Evolutionary conservation across 2,888 invertebrate species (phyloP).

Genomic region (Scaptomyza flava): DNA sequence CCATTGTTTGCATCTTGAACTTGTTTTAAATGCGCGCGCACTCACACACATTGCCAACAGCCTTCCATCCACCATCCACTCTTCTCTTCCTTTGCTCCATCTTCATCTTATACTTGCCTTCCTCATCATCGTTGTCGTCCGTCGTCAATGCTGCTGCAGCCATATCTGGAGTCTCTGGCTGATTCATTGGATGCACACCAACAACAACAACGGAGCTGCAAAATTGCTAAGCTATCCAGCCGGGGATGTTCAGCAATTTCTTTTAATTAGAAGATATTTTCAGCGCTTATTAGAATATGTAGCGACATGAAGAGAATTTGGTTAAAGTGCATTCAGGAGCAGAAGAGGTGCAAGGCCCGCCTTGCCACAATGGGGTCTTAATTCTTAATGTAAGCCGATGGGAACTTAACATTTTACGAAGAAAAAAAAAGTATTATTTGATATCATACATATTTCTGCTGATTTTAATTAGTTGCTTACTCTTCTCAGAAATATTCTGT

Average conservation of each 20-base stretch:
- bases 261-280: constrained; percentile 67
- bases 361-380: constrained; percentile 12
- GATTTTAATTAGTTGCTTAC: too few relatives aligned
- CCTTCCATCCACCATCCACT: constrained; percentile 3
- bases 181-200: constrained; percentile 52
- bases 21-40: constrained; percentile 82
- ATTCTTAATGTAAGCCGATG: not conserved
- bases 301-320: constrained; percentile 38
- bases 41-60: constrained; percentile 51
- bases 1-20: constrained; percentile 84
- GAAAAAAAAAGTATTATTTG: too few relatives aligned
- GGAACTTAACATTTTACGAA: not conserved
- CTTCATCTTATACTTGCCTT: constrained; percentile 62
- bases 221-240: constrained; percentile 50
- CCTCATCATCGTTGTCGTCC: constrained; percentile 36
- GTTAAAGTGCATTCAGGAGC: constrained; percentile 36
- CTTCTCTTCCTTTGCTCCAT: constrained; percentile 21
- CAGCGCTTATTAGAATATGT: constrained; percentile 63
- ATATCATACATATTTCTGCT: too few relatives aligned
- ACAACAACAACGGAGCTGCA: constrained; percentile 15
- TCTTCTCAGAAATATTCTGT: too few relatives aligned
- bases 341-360: constrained; percentile 31
- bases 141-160: constrained; percentile 56
- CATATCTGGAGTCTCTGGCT: constrained; percentile 59
- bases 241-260: constrained; percentile 52